Base-by-base conservation (phyloP, 2,888 invertebrate species). In the Eristalis tenax region DNA sequence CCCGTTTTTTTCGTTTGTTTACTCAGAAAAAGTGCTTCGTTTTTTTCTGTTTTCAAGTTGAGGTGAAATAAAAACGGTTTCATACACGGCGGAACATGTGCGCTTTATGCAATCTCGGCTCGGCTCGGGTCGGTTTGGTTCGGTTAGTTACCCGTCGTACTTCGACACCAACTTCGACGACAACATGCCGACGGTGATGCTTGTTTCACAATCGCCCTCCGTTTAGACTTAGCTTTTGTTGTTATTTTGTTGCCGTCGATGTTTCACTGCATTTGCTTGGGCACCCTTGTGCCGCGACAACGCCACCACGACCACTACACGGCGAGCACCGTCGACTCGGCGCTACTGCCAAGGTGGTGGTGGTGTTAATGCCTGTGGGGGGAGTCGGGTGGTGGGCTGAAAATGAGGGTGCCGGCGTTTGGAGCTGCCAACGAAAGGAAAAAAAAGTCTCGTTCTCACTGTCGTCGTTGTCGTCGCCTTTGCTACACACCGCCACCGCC, bases 61-160 rank as follows among this genome's bases (percentile, higher is more conserved):
- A 68, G 69, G 57, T 80, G 57, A 28, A 73, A 75, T 74, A 74
- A 71, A 81, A 83, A 80, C 64, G 63, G 63, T 76, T 76, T 38
- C 50, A 75, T 76, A 79, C 65, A 79, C 65, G 64, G 50, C 28
- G 65, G 83, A 82, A 82, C 73, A 75, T 83, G 75, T 80, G 87
- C 75, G 80, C 87, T 87, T 87, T 87, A 87, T 87, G 87, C 87
- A 87, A 87, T 87, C 87, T 80, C 64, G 38, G 83, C 69, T 71
- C 40, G 65, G 32, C 32, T 32, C 32, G 35, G 35, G 1, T 35
- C 11, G 38, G 18, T 50, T 50, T 8, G 50, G 83, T 77, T 73
- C 64, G 64, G 79, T 75, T 40, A 68, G 75, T 65, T 71, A 76
- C 18, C 18, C 50, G 43, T n/a, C 43, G 50, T 8, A 50, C 83